phyloP scores from a whole-genome alignment of 2,113 vertebrate genomes.

The Plecotus auritus region DNA sequence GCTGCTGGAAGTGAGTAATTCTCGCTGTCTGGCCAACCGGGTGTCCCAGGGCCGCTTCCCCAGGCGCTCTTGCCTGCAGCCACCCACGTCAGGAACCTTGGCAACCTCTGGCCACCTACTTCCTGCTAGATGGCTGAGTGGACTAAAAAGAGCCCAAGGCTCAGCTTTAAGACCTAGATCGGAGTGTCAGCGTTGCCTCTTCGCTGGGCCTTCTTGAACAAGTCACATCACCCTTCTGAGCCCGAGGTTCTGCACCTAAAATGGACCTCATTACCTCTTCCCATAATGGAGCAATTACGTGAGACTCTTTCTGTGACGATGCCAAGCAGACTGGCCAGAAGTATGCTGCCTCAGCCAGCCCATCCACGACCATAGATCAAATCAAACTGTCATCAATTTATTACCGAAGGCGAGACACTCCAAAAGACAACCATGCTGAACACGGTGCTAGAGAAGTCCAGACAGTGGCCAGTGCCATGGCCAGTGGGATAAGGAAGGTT shows the following conservation, averaged over 20 bases:
- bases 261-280: neutral
- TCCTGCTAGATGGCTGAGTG: neutral
- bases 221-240: neutral
- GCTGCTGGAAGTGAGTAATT: neutral
- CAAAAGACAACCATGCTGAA: neutral
- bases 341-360: neutral
- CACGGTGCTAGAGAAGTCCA: neutral
- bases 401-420: neutral
- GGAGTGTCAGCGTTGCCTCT: neutral
- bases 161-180: neutral
- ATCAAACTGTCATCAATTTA: neutral
- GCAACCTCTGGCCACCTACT: neutral
- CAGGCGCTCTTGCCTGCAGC: neutral
- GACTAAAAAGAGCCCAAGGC: neutral
- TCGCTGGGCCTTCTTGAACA: neutral
- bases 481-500: neutral
- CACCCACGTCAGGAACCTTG: neutral
- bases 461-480: rapidly evolving
- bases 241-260: neutral
- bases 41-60: rapidly evolving
- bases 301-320: neutral
- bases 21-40: rapidly evolving
- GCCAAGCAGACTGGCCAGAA: neutral
- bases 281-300: neutral
- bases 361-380: rapidly evolving